Conservation (phyloP, 2,888 invertebrate species). For the Nematopogon swammerdamellus region DNA sequence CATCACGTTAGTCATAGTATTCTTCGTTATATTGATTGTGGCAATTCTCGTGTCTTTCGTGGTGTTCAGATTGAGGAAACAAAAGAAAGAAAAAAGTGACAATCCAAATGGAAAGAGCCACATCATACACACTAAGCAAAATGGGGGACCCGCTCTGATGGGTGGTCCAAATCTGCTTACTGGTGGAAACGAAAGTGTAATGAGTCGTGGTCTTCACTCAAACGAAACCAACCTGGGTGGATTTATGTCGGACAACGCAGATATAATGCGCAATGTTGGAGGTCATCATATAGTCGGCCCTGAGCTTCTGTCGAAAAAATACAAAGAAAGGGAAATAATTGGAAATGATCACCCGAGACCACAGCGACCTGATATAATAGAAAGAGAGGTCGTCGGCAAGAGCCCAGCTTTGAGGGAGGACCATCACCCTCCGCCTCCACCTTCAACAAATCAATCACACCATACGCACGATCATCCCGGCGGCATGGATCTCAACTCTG, state of each 20-base stretch:
- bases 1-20: constrained; percentile 89
- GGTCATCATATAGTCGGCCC: constrained; percentile 79
- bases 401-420: constrained; percentile 77
- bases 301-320: constrained; percentile 84
- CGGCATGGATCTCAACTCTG: constrained; percentile 72
- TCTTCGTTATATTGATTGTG: constrained; percentile 86
- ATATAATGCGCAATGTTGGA: constrained; percentile 71
- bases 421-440: constrained; percentile 76
- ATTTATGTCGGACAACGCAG: constrained; percentile 70
- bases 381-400: constrained; percentile 82
- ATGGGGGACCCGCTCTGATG: constrained; percentile 67
- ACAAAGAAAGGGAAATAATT: constrained; percentile 80
- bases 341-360: constrained; percentile 70
- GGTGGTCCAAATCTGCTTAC: constrained; percentile 67
- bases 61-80: constrained; percentile 85
- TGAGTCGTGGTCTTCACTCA: constrained; percentile 65
- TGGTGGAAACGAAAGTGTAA: constrained; percentile 64
- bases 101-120: constrained; percentile 60
- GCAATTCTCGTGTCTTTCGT: constrained; percentile 89
- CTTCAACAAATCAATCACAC: constrained; percentile 67
- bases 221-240: constrained; percentile 68
- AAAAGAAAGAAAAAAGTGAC: constrained; percentile 81
- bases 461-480: constrained; percentile 70
- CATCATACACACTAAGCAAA: constrained; percentile 76
- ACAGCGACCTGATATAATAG: constrained; percentile 91